Evolutionary conservation across 2,888 invertebrate genomes (phyloP).

Genomic region (Caenorhabditis afra): DNA sequence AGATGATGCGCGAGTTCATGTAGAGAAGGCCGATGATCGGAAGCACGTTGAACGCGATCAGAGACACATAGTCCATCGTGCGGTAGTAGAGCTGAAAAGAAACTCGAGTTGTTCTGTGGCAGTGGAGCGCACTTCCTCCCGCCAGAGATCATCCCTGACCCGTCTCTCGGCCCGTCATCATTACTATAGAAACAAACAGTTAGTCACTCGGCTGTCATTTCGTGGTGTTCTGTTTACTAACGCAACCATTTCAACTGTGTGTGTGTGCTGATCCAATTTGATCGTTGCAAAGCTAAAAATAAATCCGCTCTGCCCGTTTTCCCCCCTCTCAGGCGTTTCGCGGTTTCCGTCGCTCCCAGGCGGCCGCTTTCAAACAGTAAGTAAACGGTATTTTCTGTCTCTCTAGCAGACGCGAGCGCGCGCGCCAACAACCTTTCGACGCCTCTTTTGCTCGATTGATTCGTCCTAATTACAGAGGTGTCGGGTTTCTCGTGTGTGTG

Average conservation of each 20-base stretch:
- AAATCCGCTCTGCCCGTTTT: conserved; percentile 12
- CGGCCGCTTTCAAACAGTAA: conserved; percentile 38
- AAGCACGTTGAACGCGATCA: conserved; percentile 77
- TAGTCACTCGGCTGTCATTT: conserved; percentile 43
- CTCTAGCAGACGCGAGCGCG: background rate
- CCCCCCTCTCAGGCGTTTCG: background rate
- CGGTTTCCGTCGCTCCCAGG: background rate
- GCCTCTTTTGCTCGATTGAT: conserved; percentile 8
- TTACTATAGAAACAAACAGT: conserved; percentile 43
- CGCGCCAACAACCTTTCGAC: too few species aligned
- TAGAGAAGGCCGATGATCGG: conserved; percentile 75
- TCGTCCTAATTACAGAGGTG: conserved; percentile 49
- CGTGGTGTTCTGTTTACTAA: conserved; percentile 47
- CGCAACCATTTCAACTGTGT: conserved; percentile 14
- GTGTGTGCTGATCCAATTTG: conserved; percentile 44
- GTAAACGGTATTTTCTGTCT: conserved; percentile 23
- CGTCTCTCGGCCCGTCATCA: background rate
- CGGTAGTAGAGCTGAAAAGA: conserved; percentile 75
- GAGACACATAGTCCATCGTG: conserved; percentile 75
- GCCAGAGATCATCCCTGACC: too few species aligned
- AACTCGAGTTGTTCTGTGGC: too few species aligned
- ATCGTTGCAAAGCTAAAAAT: conserved; percentile 41
- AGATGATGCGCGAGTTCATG: conserved; percentile 76
- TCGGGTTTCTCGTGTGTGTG: conserved; percentile 25
- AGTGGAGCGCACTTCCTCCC: too few species aligned